Percentiles rank a stretch among this genome's conserved stretches.
Conservation (phyloP, 1,140 invertebrate genomes). For the Sipha flava region DNA sequence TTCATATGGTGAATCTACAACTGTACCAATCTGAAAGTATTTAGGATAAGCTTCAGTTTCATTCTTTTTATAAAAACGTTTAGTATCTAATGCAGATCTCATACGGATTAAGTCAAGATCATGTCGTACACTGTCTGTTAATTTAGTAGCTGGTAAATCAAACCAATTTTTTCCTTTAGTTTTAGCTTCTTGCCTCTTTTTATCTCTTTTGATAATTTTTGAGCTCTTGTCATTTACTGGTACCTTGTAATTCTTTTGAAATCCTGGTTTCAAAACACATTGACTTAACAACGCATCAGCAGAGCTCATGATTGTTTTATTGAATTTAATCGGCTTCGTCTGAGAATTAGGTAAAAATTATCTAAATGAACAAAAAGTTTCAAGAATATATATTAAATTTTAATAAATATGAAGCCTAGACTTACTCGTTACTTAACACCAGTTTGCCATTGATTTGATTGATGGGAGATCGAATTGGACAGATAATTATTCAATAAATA, state of each 20-base stretch:
- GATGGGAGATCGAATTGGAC: too few species aligned
- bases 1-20: conserved; percentile 62
- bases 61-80: conserved; percentile 89
- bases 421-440: too few species aligned
- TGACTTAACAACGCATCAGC: background rate
- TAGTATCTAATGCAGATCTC: conserved; percentile 84
- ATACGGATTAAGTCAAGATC: conserved; percentile 84
- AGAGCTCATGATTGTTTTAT: background rate
- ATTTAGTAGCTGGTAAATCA: conserved; percentile 72
- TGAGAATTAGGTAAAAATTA: too few species aligned
- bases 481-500: too few species aligned
- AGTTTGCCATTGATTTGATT: too few species aligned
- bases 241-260: conserved; percentile 12
- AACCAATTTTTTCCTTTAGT: conserved; percentile 83
- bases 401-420: too few species aligned
- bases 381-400: too few species aligned
- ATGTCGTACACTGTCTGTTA: conserved; percentile 77
- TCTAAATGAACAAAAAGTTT: too few species aligned
- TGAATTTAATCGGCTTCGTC: too few species aligned
- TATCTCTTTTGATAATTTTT: background rate
- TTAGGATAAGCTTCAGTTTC: conserved; percentile 78
- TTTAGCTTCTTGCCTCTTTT: conserved; percentile 53
- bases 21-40: conserved; percentile 70
- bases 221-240: background rate
- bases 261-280: background rate